Evolutionary conservation across 1,140 invertebrate genomes (phyloP), one percentile per base, ranked within the genome.

Genomic region (Drosophila nasuta): DNA sequence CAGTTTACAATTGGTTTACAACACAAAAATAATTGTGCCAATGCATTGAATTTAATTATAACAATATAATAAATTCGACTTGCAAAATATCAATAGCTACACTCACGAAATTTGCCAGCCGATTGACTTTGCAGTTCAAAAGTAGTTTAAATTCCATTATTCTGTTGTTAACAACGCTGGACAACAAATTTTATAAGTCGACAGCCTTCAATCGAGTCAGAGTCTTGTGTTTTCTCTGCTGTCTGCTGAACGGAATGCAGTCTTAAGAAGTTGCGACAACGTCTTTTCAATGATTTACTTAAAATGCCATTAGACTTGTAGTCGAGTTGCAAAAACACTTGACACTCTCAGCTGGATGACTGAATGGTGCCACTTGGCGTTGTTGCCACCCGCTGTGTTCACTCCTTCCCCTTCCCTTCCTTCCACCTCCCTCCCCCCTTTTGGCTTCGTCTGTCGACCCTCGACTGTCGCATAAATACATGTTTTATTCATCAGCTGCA

Each of bases 401-500:
- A 25, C 45, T 20, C 51, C 17, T 25, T 6, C 25, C 7, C 43
- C 25, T 17, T 17, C 15, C 28, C 30, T 8, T 17, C n/a, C 10
- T 17, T 25, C 8, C 1, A 1, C 33, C 2, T 1, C 17, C n/a
- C 1, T 0, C 13, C 2, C n/a, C 3, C n/a, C 20, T 41, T 0
- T 17, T 33, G 3, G 3, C 30, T 17, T 7, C 7, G 5, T 6
- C 17, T 33, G 8, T 20, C 25, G 30, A 25, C n/a, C 35, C 54
- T 45, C 56, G 58, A 65, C 74, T 77, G 62, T 67, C 74, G 69
- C 77, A 80, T 80, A 80, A 80, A 77, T 77, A 74, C 75, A 80
- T 80, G 78, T 80, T 80, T 80, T 80, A 80, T 80, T 80, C 78
- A 80, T 77, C 78, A 77, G 69, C 59, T 80, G 75, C 77, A 77